Evolutionary conservation across 2,113 vertebrate genomes (phyloP), one percentile per base, ranked within the genome.

Genomic region (Anseranas semipalmata): DNA sequence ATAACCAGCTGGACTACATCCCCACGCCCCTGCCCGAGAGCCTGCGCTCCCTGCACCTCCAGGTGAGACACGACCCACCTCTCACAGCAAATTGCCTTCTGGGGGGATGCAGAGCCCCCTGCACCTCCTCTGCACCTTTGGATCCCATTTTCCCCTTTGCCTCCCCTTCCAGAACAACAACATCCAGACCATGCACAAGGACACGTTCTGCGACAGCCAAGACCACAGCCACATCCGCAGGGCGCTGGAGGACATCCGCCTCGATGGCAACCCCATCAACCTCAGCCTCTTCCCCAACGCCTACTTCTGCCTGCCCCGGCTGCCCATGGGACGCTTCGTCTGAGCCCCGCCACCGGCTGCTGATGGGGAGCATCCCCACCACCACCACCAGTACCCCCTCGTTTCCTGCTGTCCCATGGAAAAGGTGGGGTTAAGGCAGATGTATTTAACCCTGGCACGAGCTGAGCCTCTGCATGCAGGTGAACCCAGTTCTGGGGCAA

Each of bases 191-290:
- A 87, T 99, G 88, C 97, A 97, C 1, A 95, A 90, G 68, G 98
- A 98, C 68, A 94, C 98, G 0, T 99, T 99, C 94, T 99, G 99
- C 2, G 93, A 98, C 58, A 35, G 60, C 17, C 89, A 92, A 4
- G 98, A 98, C 39, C 97, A 84, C 24, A 97, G 62, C 28, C 97
- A 98, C 63, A 89, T 97, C 50, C 98, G 98, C 28, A 91, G 94
- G 62, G 90, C 22, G 7, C 97, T 99, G 67, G 98, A 99, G 92
- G 98, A 99, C 85, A 96, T 99, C 66, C 97, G 98, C 48, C 97
- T 99, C 35, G 98, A 99, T 0, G 97, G 97, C 33, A 99, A 99
- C 90, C 98, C 99, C 39, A 92, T 99, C 97, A 97, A 98, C 95
- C 96, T 99, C 65, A 98, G 98, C 95, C 97, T 96, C 88, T 98